phyloP scores from a whole-genome alignment of 2,113 vertebrate genomes.

The Pluvialis apricaria region DNA sequence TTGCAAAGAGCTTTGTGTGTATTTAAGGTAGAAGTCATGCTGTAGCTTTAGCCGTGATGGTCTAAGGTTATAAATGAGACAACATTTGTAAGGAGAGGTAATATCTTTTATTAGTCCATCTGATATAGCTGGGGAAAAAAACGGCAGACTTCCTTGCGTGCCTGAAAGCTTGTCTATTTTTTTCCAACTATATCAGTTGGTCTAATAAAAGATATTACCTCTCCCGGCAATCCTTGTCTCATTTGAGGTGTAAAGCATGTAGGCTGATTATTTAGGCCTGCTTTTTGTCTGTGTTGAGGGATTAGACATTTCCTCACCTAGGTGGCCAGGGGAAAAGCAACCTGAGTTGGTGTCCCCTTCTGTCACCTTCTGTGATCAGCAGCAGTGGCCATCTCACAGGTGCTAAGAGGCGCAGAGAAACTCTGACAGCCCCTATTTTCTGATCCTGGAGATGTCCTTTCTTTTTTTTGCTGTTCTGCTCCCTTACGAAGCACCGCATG shows the following conservation, averaged over 20 bases:
- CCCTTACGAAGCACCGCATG: not conserved
- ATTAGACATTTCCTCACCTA: not conserved
- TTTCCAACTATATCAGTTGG: not conserved
- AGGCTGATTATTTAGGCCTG: not conserved
- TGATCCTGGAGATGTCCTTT: not conserved
- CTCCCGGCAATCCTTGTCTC: not conserved
- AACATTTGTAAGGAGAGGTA: slow-evolving; percentile 46
- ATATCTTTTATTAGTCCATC: slow-evolving; percentile 48
- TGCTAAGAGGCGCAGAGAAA: not conserved
- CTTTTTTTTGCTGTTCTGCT: not conserved
- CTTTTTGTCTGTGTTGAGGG: not conserved
- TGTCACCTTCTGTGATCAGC: not conserved
- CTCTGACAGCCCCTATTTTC: not conserved
- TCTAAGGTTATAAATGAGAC: slow-evolving; percentile 61
- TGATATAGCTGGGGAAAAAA: not conserved
- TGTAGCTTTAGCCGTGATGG: not conserved
- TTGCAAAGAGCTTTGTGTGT: slow-evolving; percentile 21
- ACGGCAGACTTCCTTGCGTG: not conserved
- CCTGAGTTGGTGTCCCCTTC: accelerated
- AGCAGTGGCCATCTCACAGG: not conserved
- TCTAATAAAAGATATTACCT: slow-evolving; percentile 46
- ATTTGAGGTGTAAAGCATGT: not conserved
- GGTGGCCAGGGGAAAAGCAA: not conserved
- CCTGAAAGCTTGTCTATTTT: slow-evolving; percentile 32
- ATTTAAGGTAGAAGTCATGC: slow-evolving; percentile 11